Evolutionary conservation across 2,113 vertebrate species (phyloP).

Genomic region (Centropus unirufus): DNA sequence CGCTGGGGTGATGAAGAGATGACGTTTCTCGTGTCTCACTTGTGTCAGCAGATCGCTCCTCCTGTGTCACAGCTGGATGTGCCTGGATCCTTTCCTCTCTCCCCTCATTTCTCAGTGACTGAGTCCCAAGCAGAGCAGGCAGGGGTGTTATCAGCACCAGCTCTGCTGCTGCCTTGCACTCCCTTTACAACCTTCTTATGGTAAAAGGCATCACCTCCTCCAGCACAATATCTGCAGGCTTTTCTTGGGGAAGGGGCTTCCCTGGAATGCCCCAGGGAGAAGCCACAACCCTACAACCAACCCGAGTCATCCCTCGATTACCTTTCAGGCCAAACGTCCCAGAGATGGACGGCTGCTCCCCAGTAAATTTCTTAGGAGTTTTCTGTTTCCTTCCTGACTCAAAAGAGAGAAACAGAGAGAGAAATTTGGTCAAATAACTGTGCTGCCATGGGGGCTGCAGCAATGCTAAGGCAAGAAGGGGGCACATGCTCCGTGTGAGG

Average conservation of each 20-base stretch:
- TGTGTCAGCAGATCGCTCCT: not conserved
- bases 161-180: not conserved
- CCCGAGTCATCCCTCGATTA: slow-evolving; percentile 10
- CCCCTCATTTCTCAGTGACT: not conserved
- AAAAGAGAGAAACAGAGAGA: slow-evolving; percentile 78
- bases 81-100: not conserved
- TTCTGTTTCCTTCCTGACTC: slow-evolving; percentile 99
- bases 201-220: not conserved
- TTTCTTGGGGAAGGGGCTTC: not conserved
- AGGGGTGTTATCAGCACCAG: not conserved
- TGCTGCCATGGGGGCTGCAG: not conserved
- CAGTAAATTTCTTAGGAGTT: slow-evolving; percentile 98
- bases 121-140: not conserved
- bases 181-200: not conserved
- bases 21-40: not conserved
- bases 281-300: not conserved
- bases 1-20: not conserved
- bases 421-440: slow-evolving; percentile 79
- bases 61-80: not conserved
- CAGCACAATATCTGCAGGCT: fast-evolving
- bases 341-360: slow-evolving; percentile 97
- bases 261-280: not conserved
- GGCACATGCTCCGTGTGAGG: not conserved
- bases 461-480: not conserved
- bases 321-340: slow-evolving; percentile 98